Evolutionary conservation across 2,888 invertebrate species (phyloP).

Genomic region (Thelaira solivaga): DNA sequence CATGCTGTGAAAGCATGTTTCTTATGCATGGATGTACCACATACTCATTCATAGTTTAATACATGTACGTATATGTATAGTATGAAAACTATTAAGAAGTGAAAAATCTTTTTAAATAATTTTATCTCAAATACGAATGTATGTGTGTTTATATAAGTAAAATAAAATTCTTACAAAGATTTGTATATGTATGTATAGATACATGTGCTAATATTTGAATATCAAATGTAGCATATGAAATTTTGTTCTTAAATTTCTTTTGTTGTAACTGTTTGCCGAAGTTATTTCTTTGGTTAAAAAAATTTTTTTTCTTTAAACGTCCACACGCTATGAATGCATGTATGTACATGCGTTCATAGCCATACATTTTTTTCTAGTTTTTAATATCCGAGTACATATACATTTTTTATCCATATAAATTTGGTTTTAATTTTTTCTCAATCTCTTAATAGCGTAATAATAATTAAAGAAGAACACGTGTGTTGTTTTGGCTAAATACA

Average conservation of each 20-base stretch:
- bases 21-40: too few species aligned
- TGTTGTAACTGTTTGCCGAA: conserved; percentile 8
- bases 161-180: conserved; percentile 32
- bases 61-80: conserved; percentile 36
- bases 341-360: too few species aligned
- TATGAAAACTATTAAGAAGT: conserved; percentile 48
- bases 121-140: conserved; percentile 4
- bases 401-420: too few species aligned
- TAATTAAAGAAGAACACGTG: too few species aligned
- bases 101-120: conserved; percentile 46
- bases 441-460: too few species aligned
- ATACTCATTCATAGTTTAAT: too few species aligned
- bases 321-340: neutral
- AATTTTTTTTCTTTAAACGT: neutral
- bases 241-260: neutral
- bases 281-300: neutral
- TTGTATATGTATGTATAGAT: neutral
- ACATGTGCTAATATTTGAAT: conserved; percentile 30
- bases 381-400: too few species aligned
- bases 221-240: conserved; percentile 20
- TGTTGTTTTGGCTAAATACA: too few species aligned
- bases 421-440: too few species aligned
- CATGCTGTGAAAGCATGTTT: conserved; percentile 41
- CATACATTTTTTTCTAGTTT: too few species aligned
- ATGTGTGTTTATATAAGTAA: neutral